These are phyloP conservation scores for Apamea epomidion DNA, from an alignment of 2,888 invertebrate species.

Conservation along the genomic window DNA sequence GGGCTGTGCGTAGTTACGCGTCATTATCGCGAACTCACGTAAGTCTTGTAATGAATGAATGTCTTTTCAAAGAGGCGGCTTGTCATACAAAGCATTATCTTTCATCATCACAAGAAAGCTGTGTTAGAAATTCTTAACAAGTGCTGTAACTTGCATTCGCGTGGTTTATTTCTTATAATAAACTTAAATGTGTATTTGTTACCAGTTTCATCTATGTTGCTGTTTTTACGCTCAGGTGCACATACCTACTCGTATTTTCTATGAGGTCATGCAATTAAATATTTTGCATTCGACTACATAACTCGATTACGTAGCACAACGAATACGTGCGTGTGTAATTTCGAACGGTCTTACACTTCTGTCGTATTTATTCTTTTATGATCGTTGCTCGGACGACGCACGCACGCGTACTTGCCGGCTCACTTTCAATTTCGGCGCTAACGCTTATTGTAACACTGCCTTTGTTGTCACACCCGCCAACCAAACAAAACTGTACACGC, in stretches of 20 bases:
- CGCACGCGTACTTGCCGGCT: slow-evolving; percentile 74
- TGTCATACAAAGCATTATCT: slow-evolving; percentile 50
- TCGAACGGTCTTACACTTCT: slow-evolving; percentile 63
- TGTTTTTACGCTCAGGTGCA: slow-evolving; percentile 36
- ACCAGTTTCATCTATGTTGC: slow-evolving; percentile 16
- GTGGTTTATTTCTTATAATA: slow-evolving; percentile 22
- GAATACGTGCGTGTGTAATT: slow-evolving; percentile 53
- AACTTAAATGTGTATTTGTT: slow-evolving; percentile 21
- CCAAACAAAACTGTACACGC: slow-evolving; percentile 57
- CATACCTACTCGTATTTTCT: slow-evolving; percentile 50
- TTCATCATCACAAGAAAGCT: slow-evolving; percentile 43
- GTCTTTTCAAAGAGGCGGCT: slow-evolving; percentile 38
- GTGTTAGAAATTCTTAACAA: slow-evolving; percentile 14
- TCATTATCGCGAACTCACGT: slow-evolving; percentile 54
- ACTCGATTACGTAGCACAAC: slow-evolving; percentile 53
- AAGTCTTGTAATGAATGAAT: slow-evolving; percentile 44
- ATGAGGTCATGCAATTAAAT: slow-evolving; percentile 44
- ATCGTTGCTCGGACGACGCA: slow-evolving; percentile 62
- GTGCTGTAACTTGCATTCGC: not conserved
- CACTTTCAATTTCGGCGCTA: slow-evolving; percentile 83
- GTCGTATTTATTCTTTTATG: slow-evolving; percentile 57
- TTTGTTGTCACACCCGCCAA: slow-evolving; percentile 72
- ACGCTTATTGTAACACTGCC: slow-evolving; percentile 72
- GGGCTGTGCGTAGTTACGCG: slow-evolving; percentile 35
- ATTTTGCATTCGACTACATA: slow-evolving; percentile 44